These are phyloP conservation scores for Sitodiplosis mosellana DNA, from an alignment of 1,140 invertebrate genomes.

Conservation along the genomic window DNA sequence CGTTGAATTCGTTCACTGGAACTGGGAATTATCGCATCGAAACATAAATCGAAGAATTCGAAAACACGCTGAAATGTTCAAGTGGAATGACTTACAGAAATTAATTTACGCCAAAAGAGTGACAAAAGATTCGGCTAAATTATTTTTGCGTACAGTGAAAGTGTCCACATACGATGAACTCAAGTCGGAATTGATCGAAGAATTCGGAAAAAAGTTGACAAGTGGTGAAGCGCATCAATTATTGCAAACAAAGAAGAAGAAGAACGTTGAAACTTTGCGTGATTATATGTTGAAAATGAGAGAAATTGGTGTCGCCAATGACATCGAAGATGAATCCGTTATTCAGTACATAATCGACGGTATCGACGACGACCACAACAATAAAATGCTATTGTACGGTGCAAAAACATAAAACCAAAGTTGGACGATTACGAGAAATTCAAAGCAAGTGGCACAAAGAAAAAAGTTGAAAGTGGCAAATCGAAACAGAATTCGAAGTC, in stretches of 20 bases:
- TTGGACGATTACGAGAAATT: too few relatives aligned
- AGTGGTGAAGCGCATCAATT: slow-evolving; percentile 8
- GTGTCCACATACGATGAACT: slow-evolving; percentile 7
- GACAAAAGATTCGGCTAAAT: too few relatives aligned
- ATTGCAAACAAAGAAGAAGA: slow-evolving; percentile 10
- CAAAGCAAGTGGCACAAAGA: too few relatives aligned
- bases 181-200: slow-evolving; percentile 6
- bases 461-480: too few relatives aligned
- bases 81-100: too few relatives aligned
- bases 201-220: slow-evolving; percentile 11
- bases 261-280: slow-evolving; percentile 7
- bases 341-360: slow-evolving; percentile 23
- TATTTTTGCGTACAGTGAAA: too few relatives aligned
- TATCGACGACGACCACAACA: slow-evolving; percentile 14
- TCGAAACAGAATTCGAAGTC: too few relatives aligned
- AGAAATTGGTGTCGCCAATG: slow-evolving; percentile 13
- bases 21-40: too few relatives aligned
- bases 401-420: slow-evolving; percentile 11
- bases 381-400: slow-evolving; percentile 20
- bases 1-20: too few relatives aligned
- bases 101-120: too few relatives aligned
- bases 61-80: too few relatives aligned
- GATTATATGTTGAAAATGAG: slow-evolving; percentile 12
- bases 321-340: slow-evolving; percentile 13
- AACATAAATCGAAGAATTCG: too few relatives aligned